A percentile compares a stretch with the other conserved stretches of the same genome.
Conservation (phyloP, 2,888 invertebrate species). For the Resseliella maxima region DNA sequence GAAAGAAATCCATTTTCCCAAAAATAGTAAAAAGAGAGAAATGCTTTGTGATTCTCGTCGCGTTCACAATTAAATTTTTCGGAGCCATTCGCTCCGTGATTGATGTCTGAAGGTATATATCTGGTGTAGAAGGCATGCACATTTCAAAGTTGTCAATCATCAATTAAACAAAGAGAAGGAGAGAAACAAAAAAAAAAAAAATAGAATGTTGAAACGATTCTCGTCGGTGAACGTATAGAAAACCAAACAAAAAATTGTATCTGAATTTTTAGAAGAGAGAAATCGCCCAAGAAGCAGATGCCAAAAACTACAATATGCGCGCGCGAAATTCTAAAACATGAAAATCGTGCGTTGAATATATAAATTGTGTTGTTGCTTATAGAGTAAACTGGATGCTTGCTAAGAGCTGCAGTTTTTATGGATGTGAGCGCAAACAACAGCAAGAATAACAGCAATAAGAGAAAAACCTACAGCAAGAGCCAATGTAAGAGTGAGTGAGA, state of each 20-base stretch:
- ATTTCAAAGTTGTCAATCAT: constrained; percentile 29
- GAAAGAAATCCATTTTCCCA: not conserved
- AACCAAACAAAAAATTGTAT: not conserved
- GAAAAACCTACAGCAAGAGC: no score
- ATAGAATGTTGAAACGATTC: not conserved
- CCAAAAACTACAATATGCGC: not conserved
- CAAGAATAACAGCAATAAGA: no score
- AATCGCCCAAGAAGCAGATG: constrained; percentile 17
- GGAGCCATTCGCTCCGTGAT: not conserved
- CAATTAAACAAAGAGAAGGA: no score
- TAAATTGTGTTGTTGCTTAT: not conserved
- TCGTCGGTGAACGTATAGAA: no score
- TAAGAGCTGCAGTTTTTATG: no score
- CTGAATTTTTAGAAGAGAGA: not conserved
- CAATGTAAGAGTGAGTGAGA: no score
- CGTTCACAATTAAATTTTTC: constrained; percentile 34
- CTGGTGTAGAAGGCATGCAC: not conserved
- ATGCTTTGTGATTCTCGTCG: constrained; percentile 32
- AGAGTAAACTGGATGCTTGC: no score
- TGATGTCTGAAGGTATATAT: not conserved
- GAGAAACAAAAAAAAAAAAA: no score
- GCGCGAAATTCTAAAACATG: constrained; percentile 28
- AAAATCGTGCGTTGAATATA: constrained; percentile 34
- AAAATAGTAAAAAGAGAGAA: constrained; percentile 23
- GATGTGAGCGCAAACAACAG: no score